These are phyloP conservation scores for Matsumurasca onukii DNA, from an alignment of 1,140 invertebrate species.

Conservation along the genomic window DNA sequence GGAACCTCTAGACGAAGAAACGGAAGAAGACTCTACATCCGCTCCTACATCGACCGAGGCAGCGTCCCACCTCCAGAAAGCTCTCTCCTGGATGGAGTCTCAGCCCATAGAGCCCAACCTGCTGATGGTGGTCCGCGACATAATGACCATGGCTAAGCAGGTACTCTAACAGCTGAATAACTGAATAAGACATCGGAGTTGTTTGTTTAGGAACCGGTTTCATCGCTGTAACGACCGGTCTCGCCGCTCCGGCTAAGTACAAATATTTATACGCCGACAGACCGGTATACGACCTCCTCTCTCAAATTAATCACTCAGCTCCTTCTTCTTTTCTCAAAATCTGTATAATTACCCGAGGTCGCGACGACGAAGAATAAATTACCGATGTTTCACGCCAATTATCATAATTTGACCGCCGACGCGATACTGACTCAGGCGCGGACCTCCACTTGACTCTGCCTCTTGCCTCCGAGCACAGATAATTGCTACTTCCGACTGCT, in stretches of 20 bases:
- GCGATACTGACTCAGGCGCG: not conserved
- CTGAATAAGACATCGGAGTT: conserved; percentile 12
- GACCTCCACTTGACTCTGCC: too few species aligned
- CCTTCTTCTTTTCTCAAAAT: conserved; percentile 20
- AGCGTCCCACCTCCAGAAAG: conserved; percentile 49
- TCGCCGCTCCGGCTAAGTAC: conserved; percentile 24
- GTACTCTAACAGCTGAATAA: conserved; percentile 40
- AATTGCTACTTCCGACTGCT: too few species aligned
- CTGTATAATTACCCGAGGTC: conserved; percentile 9
- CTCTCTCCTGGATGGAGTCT: conserved; percentile 56
- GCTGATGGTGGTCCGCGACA: conserved; percentile 52
- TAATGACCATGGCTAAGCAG: conserved; percentile 47
- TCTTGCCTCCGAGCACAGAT: too few species aligned
- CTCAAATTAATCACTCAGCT: conserved; percentile 20
- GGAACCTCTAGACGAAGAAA: conserved; percentile 40
- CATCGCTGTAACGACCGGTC: conserved; percentile 10
- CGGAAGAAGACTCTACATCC: conserved; percentile 35
- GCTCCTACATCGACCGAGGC: conserved; percentile 49
- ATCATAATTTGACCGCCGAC: conserved; percentile 13
- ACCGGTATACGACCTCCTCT: not conserved
- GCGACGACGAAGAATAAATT: conserved; percentile 9
- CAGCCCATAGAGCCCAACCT: conserved; percentile 55
- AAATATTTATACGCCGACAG: conserved; percentile 21
- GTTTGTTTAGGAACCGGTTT: conserved; percentile 24
- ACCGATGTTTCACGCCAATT: conserved; percentile 24